Evolutionary conservation across 2,797 vertebrate genomes (phyloP).

Genomic region (Lophius americanus): DNA sequence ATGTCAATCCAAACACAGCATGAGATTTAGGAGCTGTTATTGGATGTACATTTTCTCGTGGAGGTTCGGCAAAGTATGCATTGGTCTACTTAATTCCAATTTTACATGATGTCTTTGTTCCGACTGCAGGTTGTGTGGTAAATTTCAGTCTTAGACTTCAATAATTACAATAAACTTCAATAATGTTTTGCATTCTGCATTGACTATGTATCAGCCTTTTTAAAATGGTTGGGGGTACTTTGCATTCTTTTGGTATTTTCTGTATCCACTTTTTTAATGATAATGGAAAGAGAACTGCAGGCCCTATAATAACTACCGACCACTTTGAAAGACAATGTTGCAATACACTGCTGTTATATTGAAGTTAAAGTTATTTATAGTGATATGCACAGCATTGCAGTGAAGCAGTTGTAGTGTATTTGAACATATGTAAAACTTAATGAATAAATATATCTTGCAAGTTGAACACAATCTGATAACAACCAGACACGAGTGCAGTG

Average conservation of each 20-base stretch:
- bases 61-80: conserved; percentile 1
- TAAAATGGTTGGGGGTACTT: neutral
- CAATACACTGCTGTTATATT: neutral
- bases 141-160: too few species aligned
- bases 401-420: neutral
- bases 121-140: neutral
- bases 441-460: too few species aligned
- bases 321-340: neutral
- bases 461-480: too few species aligned
- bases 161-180: too few species aligned
- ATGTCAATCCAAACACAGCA: conserved; percentile 41
- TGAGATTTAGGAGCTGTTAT: conserved; percentile 8
- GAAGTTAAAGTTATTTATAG: neutral
- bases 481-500: neutral
- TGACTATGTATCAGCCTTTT: too few species aligned
- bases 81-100: conserved; percentile 29
- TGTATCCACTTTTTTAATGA: neutral
- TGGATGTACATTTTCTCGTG: conserved; percentile 27
- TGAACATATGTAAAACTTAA: too few species aligned
- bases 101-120: conserved; percentile 60
- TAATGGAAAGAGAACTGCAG: neutral
- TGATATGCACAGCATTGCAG: neutral
- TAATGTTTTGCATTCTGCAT: too few species aligned
- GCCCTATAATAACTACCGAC: neutral
- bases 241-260: neutral